Conservation (phyloP, 2,888 invertebrate species). For the Yponomeuta cagnagella region DNA sequence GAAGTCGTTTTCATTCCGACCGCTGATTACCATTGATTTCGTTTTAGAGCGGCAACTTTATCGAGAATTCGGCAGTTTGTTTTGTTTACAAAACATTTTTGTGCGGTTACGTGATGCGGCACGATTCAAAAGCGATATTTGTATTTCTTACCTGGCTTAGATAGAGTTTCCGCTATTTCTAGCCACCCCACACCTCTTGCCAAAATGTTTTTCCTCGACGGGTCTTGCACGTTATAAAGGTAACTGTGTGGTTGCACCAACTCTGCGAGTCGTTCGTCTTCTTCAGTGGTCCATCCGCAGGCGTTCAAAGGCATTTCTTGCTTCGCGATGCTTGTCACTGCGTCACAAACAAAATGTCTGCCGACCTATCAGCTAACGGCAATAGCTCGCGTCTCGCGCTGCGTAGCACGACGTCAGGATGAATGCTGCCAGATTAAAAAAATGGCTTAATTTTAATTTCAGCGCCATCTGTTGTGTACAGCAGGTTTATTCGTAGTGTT, state of each 20-base stretch:
- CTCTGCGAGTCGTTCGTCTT: slow-evolving; percentile 57
- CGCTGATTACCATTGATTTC: background rate
- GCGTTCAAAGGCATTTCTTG: slow-evolving; percentile 62
- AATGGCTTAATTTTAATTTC: background rate
- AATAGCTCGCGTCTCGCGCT: slow-evolving; percentile 52
- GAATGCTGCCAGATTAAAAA: slow-evolving; percentile 1
- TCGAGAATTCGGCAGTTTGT: background rate
- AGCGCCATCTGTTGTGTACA: slow-evolving; percentile 12
- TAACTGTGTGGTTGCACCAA: slow-evolving; percentile 58
- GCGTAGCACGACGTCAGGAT: slow-evolving; percentile 62
- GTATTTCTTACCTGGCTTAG: slow-evolving; percentile 51
- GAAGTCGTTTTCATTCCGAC: too few relatives aligned
- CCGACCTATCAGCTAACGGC: slow-evolving; percentile 57
- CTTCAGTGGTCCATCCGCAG: slow-evolving; percentile 56
- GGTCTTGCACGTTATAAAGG: slow-evolving; percentile 55
- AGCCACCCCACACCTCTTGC: slow-evolving; percentile 62
- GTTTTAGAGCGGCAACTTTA: background rate
- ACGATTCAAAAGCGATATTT: slow-evolving; percentile 23
- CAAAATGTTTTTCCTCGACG: slow-evolving; percentile 60
- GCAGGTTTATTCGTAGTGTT: background rate
- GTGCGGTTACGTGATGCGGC: slow-evolving; percentile 42
- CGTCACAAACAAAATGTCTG: slow-evolving; percentile 65
- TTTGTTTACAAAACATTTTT: slow-evolving; percentile 5
- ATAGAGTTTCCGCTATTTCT: slow-evolving; percentile 53
- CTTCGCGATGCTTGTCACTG: slow-evolving; percentile 21